Evolutionary conservation across 1,140 invertebrate species (phyloP).

Genomic region (Rhyacophila brunnea): DNA sequence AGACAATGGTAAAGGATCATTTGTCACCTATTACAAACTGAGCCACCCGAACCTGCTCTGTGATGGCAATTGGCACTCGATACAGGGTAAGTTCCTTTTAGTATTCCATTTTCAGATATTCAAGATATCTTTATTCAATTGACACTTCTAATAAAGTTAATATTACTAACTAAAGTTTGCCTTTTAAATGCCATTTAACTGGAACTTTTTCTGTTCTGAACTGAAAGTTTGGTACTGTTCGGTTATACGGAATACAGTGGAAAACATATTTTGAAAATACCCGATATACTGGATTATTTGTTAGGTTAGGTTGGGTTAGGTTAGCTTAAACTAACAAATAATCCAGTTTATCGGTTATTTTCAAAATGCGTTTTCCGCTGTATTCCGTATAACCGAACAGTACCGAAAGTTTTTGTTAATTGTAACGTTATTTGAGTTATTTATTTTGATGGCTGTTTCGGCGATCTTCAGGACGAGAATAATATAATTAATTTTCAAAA

Average conservation of each 20-base stretch:
- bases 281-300: too few relatives aligned
- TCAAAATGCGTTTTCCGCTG: too few relatives aligned
- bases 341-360: too few relatives aligned
- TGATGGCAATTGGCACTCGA: constrained; percentile 92
- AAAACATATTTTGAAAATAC: background rate
- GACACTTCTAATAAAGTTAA: background rate
- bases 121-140: background rate
- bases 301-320: too few relatives aligned
- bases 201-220: background rate
- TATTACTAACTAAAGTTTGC: background rate
- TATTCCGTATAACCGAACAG: too few relatives aligned
- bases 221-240: background rate
- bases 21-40: constrained; percentile 72
- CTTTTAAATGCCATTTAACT: background rate
- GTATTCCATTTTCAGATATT: too few relatives aligned
- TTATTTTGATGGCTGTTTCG: too few relatives aligned
- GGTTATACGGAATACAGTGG: background rate
- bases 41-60: constrained; percentile 74
- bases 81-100: constrained; percentile 76
- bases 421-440: too few relatives aligned
- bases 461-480: too few relatives aligned
- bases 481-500: too few relatives aligned
- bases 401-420: too few relatives aligned
- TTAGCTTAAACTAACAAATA: too few relatives aligned
- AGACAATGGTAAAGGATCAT: constrained; percentile 80